Base-by-base conservation (phyloP, 2,888 invertebrate genomes). In the Nowickia ferox region DNA sequence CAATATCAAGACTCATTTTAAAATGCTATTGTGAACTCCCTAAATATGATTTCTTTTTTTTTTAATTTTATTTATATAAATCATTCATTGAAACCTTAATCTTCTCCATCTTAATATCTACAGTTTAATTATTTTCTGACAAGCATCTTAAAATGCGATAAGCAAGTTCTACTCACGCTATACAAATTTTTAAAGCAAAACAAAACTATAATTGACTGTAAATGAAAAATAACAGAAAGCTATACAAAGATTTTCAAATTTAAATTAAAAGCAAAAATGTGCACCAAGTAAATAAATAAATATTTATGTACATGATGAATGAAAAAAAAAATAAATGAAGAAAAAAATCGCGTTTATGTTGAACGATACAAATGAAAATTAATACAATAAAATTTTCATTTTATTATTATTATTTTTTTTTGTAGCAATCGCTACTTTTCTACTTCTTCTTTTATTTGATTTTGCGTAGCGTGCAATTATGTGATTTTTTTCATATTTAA, bases 121-220 rank as follows among this genome's bases (percentile, higher is more conserved):
- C 51, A 51, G 30, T 74, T 59, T 59, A 77, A 74, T 77, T 59
- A 57, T 74, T 57, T 46, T 78, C 68, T 61, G 55, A 69, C 61
- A 78, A 61, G 17, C 61, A 61, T 74, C 66, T 81, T 8, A 65
- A 72, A 57, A 40, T 53, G 42, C 51, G 75, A 69, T 75, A 82
- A 65, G 30, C 57, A 77, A 77, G 77, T 83, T 84, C 57, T 72
- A 59, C 53, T 19, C 81, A 81, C 81, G 81, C 80, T 61, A 81
- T 75, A 53, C 15, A 46, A 40, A 42, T 40, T 22, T 44, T 55
- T 22, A 66, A 57, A 57, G 30, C 38, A 59, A 66, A 75, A 38
- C 40, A 55, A 40, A 72, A 66, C 44, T 42, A 66, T 44, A 74
- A 80, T 74, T 66, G 51, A 59, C 22, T 74, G 68, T 74, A 74